Conservation (phyloP, 1,140 invertebrate genomes). For the Melanaphis sacchari region DNA sequence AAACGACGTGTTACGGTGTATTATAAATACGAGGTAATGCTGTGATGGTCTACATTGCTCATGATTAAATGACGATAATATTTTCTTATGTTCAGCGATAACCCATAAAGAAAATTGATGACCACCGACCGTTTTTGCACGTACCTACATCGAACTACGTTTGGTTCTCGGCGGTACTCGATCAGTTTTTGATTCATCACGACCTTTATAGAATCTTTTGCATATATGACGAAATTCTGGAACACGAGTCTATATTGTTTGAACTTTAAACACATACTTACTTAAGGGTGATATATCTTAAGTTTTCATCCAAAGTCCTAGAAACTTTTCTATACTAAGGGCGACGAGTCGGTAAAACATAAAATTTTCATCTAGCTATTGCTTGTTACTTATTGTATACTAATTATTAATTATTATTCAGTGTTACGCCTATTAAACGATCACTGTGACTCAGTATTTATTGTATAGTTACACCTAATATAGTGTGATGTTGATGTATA, state of each 20-base stretch:
- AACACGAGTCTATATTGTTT: background rate
- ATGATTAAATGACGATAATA: background rate
- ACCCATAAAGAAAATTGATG: too few species aligned
- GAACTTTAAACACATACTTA: background rate
- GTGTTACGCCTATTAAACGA: too few species aligned
- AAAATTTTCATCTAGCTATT: background rate
- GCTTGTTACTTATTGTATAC: background rate
- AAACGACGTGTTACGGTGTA: background rate
- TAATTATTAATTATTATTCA: too few species aligned
- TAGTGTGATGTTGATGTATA: too few species aligned
- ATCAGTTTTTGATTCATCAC: background rate
- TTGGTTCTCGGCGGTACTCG: background rate
- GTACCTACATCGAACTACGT: too few species aligned
- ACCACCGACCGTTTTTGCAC: too few species aligned
- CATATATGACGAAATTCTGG: background rate
- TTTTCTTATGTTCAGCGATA: background rate
- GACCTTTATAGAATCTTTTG: background rate
- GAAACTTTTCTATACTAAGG: too few species aligned
- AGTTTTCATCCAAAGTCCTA: too few species aligned
- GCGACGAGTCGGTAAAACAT: background rate
- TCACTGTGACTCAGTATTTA: too few species aligned
- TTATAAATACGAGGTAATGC: background rate
- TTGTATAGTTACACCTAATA: too few species aligned
- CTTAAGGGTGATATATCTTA: background rate
- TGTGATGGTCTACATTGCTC: background rate